Evolutionary conservation across 2,113 vertebrate genomes (phyloP).

Genomic region (Ahaetulla prasina): DNA sequence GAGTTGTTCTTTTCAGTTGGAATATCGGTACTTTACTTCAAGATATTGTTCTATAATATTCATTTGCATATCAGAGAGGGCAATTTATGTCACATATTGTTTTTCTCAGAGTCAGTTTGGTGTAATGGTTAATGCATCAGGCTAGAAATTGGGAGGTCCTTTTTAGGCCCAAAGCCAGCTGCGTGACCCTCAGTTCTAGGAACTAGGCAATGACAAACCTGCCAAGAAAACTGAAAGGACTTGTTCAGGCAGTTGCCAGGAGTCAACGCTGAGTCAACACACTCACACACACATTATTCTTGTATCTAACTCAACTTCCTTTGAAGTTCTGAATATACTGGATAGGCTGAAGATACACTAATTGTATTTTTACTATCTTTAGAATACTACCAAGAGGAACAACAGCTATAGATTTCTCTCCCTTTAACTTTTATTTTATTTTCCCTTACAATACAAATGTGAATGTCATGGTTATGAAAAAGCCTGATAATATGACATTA

Average conservation of each 20-base stretch:
- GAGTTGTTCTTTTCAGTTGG: not conserved
- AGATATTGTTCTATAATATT: not conserved
- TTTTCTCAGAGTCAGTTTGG: not conserved
- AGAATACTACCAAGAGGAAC: not conserved
- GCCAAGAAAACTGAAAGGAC: not conserved
- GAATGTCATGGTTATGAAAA: not conserved
- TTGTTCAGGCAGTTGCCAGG: not conserved
- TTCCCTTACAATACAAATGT: conserved; percentile 15
- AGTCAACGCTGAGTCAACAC: not conserved
- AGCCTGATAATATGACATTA: not conserved
- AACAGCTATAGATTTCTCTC: not conserved
- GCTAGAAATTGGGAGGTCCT: not conserved
- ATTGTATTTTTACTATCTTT: not conserved
- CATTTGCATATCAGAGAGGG: not conserved
- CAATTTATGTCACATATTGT: not conserved
- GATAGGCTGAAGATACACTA: not conserved
- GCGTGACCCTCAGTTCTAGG: not conserved
- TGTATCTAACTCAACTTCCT: not conserved
- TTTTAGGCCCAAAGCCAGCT: not conserved
- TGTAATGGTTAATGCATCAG: not conserved
- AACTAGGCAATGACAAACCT: not conserved
- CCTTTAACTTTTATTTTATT: not conserved
- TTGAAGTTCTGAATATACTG: not conserved
- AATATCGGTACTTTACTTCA: not conserved
- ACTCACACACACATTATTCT: not conserved